phyloP scores from a whole-genome alignment of 2,888 invertebrate species.

The Nomada hirtipes region DNA sequence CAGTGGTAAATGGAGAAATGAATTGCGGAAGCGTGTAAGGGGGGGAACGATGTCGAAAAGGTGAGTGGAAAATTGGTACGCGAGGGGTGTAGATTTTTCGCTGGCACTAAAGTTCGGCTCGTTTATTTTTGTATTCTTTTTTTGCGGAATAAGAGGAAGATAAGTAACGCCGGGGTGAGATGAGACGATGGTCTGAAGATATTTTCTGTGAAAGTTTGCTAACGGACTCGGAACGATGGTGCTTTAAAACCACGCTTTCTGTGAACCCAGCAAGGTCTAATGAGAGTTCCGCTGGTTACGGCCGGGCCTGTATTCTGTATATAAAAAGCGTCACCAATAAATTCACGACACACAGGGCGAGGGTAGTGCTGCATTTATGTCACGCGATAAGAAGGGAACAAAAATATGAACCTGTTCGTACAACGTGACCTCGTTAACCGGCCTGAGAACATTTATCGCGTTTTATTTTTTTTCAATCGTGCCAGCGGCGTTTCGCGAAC shows the following conservation, averaged over 20 bases:
- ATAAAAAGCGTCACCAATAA: slow-evolving; percentile 32
- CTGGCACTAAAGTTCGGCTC: background rate
- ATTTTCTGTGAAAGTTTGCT: background rate
- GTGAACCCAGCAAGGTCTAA: background rate
- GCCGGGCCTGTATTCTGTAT: background rate
- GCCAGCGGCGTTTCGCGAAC: background rate
- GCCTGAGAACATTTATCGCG: slow-evolving; percentile 16
- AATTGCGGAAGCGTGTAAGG: background rate
- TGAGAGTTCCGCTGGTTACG: slow-evolving; percentile 13
- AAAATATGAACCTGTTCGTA: slow-evolving; percentile 2
- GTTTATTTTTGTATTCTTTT: too few species aligned
- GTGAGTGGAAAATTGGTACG: slow-evolving; percentile 11
- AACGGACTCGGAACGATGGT: background rate
- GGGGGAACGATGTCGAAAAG: background rate
- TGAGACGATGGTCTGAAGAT: background rate
- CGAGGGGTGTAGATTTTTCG: background rate
- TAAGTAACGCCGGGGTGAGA: background rate
- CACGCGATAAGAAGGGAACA: background rate
- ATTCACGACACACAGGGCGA: background rate
- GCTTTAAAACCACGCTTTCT: background rate
- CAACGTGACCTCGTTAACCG: slow-evolving; percentile 48
- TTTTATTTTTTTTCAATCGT: slow-evolving; percentile 34
- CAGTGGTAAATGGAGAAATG: slow-evolving; percentile 8
- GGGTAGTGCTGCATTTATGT: background rate
- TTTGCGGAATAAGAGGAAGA: too few species aligned